These are phyloP conservation scores for Neosalanx taihuensis DNA, from an alignment of 2,797 vertebrate species.

Conservation along the genomic window DNA sequence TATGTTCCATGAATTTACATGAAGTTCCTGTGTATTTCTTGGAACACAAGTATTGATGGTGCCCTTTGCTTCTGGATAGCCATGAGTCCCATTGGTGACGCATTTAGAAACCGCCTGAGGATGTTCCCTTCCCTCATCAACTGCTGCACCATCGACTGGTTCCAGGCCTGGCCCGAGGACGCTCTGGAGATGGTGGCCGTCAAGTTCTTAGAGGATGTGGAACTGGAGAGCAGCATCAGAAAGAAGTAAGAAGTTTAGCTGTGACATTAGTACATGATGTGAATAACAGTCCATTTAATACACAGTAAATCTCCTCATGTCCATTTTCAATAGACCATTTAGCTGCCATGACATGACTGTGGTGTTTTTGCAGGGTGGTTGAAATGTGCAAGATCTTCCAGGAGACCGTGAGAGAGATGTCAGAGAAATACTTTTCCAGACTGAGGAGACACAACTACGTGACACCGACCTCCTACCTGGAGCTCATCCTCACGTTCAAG, in stretches of 20 bases:
- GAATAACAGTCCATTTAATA: too few relatives aligned
- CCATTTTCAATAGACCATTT: background rate
- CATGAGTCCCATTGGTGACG: constrained; percentile 92
- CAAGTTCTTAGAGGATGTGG: constrained; percentile 89
- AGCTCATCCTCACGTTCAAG: constrained; percentile 93
- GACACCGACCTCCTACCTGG: constrained; percentile 91
- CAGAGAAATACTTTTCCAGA: constrained; percentile 74
- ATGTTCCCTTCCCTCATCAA: constrained; percentile 97
- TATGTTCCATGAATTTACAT: background rate
- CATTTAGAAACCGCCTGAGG: constrained; percentile 87
- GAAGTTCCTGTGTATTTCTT: background rate
- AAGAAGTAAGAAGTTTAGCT: constrained; percentile 70
- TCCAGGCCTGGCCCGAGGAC: constrained; percentile 90
- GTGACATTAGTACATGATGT: too few relatives aligned
- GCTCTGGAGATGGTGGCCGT: constrained; percentile 94
- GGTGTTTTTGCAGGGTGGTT: constrained; percentile 77
- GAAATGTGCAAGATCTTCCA: constrained; percentile 93
- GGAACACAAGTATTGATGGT: background rate
- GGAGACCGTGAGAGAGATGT: constrained; percentile 79
- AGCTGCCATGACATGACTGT: background rate
- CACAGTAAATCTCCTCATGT: too few relatives aligned
- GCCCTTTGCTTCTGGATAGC: constrained; percentile 66
- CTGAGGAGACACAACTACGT: constrained; percentile 91
- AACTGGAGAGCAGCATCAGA: constrained; percentile 78
- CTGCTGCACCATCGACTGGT: constrained; percentile 97